Evolutionary conservation across 2,113 vertebrate genomes (phyloP).

Genomic region (Phocoena phocoena): DNA sequence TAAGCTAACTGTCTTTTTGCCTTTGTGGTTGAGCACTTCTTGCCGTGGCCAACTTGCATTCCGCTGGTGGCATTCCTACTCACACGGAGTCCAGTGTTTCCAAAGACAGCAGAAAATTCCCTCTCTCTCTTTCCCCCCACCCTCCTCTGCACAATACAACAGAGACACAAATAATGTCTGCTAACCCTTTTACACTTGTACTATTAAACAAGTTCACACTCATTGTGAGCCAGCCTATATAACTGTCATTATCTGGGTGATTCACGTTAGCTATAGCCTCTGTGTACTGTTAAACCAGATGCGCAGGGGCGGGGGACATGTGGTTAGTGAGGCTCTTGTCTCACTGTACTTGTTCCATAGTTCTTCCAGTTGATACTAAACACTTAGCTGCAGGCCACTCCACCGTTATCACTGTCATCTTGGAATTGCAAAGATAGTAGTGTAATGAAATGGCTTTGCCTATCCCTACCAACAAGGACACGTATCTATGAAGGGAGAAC

Average conservation of each 20-base stretch:
- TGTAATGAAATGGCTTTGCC: background rate
- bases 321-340: background rate
- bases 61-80: background rate
- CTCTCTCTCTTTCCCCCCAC: background rate
- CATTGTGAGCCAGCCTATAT: background rate
- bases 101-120: background rate
- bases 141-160: background rate
- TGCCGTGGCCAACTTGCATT: background rate
- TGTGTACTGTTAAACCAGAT: background rate
- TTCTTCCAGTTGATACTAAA: background rate
- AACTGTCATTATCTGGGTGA: background rate
- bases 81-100: background rate
- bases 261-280: background rate
- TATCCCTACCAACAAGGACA: background rate
- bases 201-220: background rate
- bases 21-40: background rate
- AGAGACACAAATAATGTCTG: background rate
- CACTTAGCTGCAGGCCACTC: background rate
- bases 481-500: background rate
- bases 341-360: background rate
- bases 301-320: background rate
- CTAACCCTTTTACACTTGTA: background rate
- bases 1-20: background rate
- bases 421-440: slow-evolving; percentile 5
- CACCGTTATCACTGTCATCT: background rate